A percentile compares a stretch with the other conserved stretches of the same genome.
These are phyloP conservation scores for Pempheris klunzingeri DNA, from an alignment of 2,797 vertebrate genomes.

Conservation along the genomic window DNA sequence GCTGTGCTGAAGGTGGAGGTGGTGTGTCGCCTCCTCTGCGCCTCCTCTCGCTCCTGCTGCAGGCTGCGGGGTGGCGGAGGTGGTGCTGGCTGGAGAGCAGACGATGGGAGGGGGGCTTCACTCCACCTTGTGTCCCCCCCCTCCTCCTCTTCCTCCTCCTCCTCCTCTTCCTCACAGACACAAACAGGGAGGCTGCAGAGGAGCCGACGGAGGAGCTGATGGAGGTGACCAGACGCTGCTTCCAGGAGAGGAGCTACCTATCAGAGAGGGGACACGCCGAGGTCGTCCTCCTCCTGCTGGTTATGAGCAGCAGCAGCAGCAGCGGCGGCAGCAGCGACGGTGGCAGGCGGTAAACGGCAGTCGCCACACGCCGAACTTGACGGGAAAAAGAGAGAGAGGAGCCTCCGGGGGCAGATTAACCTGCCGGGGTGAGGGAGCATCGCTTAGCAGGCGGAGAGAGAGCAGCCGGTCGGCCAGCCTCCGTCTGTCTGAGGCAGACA, in stretches of 20 bases:
- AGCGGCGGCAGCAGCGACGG: not conserved
- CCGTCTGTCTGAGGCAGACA: constrained; percentile 51
- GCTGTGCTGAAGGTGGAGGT: constrained; percentile 34
- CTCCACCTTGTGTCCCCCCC: constrained; percentile 59
- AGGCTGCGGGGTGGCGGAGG: constrained; percentile 58
- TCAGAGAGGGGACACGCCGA: constrained; percentile 9
- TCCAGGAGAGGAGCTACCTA: constrained; percentile 1
- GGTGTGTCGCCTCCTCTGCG: constrained; percentile 51
- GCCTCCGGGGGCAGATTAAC: constrained; percentile 29
- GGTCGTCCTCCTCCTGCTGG: constrained; percentile 7
- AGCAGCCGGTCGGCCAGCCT: constrained; percentile 41
- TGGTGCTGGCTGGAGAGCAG: constrained; percentile 62
- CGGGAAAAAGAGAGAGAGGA: not conserved
- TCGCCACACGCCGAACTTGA: not conserved
- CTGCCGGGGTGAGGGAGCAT: constrained; percentile 48
- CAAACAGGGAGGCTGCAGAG: constrained; percentile 58
- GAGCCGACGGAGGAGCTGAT: constrained; percentile 22
- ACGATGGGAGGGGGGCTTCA: constrained; percentile 53
- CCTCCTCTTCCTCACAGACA: constrained; percentile 46
- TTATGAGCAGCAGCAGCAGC: not conserved
- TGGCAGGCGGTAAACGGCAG: not conserved
- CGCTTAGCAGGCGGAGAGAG: constrained; percentile 40
- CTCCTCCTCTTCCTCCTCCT: constrained; percentile 4
- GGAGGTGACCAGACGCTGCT: constrained; percentile 28
- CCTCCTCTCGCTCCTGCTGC: constrained; percentile 66